A percentile compares a stretch with the other conserved stretches of the same genome.
phyloP scores from a whole-genome alignment of 2,888 invertebrate genomes.

The Lacanobia wlatinum region DNA sequence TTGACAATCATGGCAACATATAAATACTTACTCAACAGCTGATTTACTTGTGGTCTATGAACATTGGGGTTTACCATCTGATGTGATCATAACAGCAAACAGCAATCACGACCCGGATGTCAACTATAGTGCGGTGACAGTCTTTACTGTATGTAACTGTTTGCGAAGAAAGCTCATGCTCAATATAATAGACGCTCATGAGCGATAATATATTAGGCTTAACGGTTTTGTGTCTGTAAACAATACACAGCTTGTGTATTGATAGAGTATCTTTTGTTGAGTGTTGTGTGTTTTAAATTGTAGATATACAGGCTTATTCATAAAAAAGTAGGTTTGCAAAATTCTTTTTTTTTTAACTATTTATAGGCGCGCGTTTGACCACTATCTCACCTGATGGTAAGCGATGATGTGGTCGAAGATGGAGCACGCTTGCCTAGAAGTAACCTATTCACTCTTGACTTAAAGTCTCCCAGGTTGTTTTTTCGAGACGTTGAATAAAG shows the following conservation, averaged over 20 bases:
- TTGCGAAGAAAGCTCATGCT: constrained; percentile 7
- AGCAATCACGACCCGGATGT: constrained; percentile 1
- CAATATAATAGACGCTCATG: constrained; percentile 18
- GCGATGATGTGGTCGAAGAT: no score
- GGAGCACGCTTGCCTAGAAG: no score
- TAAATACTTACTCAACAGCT: not conserved
- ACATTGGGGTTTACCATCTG: no score
- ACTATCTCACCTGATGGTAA: no score
- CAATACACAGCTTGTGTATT: not conserved
- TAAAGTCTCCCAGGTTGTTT: no score
- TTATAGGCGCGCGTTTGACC: no score
- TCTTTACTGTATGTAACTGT: not conserved
- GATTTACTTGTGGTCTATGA: not conserved
- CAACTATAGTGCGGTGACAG: not conserved
- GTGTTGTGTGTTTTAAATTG: not conserved
- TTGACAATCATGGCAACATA: not conserved
- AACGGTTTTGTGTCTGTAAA: constrained; percentile 3
- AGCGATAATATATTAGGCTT: constrained; percentile 7
- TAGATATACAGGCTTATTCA: not conserved
- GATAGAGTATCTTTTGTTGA: not conserved
- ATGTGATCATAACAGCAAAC: not conserved
- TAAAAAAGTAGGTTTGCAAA: no score
- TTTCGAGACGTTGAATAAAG: no score
- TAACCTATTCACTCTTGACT: no score
- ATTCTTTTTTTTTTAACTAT: no score